phyloP scores from a whole-genome alignment of 1,140 invertebrate genomes.

The Drosophila nigromelanica region DNA sequence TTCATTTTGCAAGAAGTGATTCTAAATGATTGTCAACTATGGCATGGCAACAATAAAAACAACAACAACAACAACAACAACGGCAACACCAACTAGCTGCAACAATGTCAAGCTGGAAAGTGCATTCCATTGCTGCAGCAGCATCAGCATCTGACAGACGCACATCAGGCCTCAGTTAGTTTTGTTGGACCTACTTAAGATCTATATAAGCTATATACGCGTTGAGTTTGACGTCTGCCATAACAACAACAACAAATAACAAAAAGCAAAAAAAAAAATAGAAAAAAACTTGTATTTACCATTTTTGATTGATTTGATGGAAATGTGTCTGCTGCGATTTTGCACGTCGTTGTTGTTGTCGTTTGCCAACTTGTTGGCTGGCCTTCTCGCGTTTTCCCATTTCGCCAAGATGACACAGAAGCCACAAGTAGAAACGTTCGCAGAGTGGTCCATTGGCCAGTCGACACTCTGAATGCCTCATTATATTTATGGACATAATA shows the following conservation, averaged over 20 bases:
- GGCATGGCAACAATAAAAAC: slow-evolving; percentile 65
- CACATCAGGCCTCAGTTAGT: slow-evolving; percentile 58
- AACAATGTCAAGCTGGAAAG: slow-evolving; percentile 77
- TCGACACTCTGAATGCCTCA: slow-evolving; percentile 66
- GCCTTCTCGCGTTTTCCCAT: slow-evolving; percentile 51
- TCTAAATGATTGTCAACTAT: slow-evolving; percentile 82
- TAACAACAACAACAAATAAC: slow-evolving; percentile 37
- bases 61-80: slow-evolving; percentile 31
- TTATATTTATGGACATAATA: slow-evolving; percentile 83
- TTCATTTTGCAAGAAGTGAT: slow-evolving; percentile 81
- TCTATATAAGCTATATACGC: slow-evolving; percentile 54
- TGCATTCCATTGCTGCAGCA: slow-evolving; percentile 69
- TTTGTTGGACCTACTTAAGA: slow-evolving; percentile 81
- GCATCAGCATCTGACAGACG: slow-evolving; percentile 20
- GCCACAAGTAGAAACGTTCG: background rate
- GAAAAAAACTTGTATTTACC: slow-evolving; percentile 79
- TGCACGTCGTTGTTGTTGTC: slow-evolving; percentile 36
- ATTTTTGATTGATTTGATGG: slow-evolving; percentile 82
- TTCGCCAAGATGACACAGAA: slow-evolving; percentile 43
- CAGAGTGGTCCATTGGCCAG: slow-evolving; percentile 2
- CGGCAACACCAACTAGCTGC: slow-evolving; percentile 41
- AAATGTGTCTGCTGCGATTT: slow-evolving; percentile 70
- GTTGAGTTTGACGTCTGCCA: background rate
- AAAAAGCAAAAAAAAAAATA: slow-evolving; percentile 30
- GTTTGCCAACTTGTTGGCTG: slow-evolving; percentile 36